Evolutionary conservation across 1,140 invertebrate species (phyloP).

Genomic region (Mizuhopecten yessoensis): DNA sequence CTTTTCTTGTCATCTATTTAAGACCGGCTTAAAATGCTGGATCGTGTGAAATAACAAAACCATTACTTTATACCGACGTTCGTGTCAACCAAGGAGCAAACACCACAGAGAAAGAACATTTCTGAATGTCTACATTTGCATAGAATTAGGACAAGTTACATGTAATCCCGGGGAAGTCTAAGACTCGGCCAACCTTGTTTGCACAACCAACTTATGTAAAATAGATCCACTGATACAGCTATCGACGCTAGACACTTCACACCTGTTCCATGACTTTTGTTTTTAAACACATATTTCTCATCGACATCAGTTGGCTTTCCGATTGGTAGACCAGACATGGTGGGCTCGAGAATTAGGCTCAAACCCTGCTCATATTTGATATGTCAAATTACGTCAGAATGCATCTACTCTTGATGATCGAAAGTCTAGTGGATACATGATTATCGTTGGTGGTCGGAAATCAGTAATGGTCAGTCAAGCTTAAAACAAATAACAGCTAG

Average conservation of each 20-base stretch:
- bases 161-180: background rate
- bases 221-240: background rate
- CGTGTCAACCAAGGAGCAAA: background rate
- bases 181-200: background rate
- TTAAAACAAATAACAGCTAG: too few species aligned
- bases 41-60: constrained; percentile 10
- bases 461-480: too few species aligned
- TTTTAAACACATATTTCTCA: background rate
- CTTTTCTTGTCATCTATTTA: background rate
- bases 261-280: background rate
- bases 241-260: background rate
- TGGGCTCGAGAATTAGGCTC: too few species aligned
- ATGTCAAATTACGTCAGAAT: too few species aligned
- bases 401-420: too few species aligned
- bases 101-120: background rate
- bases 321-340: background rate
- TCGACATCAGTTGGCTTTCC: background rate
- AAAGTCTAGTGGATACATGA: too few species aligned
- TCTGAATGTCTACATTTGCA: background rate
- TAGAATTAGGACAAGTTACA: background rate
- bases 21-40: background rate
- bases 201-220: constrained; percentile 15
- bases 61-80: background rate
- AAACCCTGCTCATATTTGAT: too few species aligned
- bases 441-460: too few species aligned